Percentiles rank a stretch among this genome's conserved stretches.
Conservation (phyloP, 2,113 vertebrate genomes). For the Bungarus multicinctus region DNA sequence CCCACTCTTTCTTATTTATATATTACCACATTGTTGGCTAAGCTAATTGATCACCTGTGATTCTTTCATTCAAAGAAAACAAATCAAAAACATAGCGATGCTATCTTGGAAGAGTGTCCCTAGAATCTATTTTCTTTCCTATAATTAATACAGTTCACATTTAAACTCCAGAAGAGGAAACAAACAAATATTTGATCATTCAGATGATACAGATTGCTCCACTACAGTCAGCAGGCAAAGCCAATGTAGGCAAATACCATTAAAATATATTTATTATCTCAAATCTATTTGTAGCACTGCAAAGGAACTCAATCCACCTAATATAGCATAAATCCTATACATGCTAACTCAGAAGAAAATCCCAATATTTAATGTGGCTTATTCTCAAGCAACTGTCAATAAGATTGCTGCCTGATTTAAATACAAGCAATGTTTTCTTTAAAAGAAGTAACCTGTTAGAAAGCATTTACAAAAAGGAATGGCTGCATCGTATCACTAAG, state of each 20-base stretch:
- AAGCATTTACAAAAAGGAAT: neutral
- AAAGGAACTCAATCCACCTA: constrained; percentile 12
- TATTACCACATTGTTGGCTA: neutral
- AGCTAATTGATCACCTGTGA: neutral
- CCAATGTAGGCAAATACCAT: constrained; percentile 1
- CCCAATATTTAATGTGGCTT: neutral
- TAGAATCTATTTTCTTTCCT: accelerated
- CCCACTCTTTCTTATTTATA: neutral
- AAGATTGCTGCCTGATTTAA: neutral
- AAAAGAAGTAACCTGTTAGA: constrained; percentile 21
- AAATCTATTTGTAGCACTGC: constrained; percentile 18
- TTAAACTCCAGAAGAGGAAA: neutral
- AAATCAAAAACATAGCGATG: constrained; percentile 17
- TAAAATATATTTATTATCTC: constrained; percentile 36
- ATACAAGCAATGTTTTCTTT: constrained; percentile 21
- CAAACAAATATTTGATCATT: neutral
- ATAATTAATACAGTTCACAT: neutral
- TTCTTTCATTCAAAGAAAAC: neutral
- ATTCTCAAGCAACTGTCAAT: neutral
- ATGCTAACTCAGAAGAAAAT: neutral
- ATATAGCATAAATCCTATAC: neutral
- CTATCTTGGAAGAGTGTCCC: constrained; percentile 13
- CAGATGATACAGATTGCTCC: neutral
- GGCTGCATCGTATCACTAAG: neutral
- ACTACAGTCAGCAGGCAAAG: neutral